Conservation (phyloP, 1,140 invertebrate genomes). For the Penaeus vannamei region DNA sequence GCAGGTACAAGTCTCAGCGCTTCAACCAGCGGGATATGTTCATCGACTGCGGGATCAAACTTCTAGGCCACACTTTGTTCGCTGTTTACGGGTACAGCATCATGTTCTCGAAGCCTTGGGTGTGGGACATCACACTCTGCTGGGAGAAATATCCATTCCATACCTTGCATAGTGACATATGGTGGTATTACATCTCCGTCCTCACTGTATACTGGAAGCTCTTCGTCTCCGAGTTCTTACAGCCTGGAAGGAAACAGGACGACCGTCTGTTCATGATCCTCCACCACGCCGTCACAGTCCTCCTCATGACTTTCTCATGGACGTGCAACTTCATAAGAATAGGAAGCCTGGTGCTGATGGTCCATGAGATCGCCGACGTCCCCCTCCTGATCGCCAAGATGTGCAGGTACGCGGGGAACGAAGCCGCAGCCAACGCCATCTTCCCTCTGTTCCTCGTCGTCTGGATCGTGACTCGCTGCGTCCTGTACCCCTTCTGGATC, state of each 20-base stretch:
- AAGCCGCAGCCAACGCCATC: constrained; percentile 84
- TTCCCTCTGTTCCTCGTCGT: constrained; percentile 90
- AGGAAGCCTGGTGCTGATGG: constrained; percentile 89
- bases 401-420: constrained; percentile 91
- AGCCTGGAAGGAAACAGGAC: constrained; percentile 40
- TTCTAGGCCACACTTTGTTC: constrained; percentile 86
- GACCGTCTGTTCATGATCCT: constrained; percentile 77
- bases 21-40: constrained; percentile 53
- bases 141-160: constrained; percentile 81
- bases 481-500: constrained; percentile 90
- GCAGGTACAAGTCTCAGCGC: constrained; percentile 72
- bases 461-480: constrained; percentile 89
- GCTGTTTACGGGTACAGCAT: constrained; percentile 85
- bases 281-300: constrained; percentile 71
- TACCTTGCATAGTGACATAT: constrained; percentile 76
- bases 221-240: constrained; percentile 6
- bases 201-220: constrained; percentile 91
- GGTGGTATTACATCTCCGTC: constrained; percentile 71
- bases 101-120: constrained; percentile 94
- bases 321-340: constrained; percentile 93
- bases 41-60: constrained; percentile 76
- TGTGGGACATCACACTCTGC: constrained; percentile 93
- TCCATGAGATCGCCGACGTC: constrained; percentile 96
- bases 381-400: constrained; percentile 82
- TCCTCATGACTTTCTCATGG: constrained; percentile 85